Evolutionary conservation across 2,797 vertebrate species (phyloP).

Genomic region (Strix occidentalis): DNA sequence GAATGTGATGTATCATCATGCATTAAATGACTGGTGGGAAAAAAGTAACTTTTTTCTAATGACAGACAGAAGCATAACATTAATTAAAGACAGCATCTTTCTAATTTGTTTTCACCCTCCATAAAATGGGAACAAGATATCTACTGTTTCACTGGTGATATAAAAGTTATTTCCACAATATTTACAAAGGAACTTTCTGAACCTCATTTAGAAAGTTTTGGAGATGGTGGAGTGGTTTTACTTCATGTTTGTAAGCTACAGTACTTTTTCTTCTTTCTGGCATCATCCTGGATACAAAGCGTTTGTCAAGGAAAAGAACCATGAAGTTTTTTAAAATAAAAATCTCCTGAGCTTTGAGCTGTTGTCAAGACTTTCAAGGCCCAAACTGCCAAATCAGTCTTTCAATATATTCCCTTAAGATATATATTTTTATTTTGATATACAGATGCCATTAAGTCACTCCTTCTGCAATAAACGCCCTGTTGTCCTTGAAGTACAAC

Average conservation of each 20-base stretch:
- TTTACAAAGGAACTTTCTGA: background rate
- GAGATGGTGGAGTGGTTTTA: background rate
- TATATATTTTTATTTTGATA: background rate
- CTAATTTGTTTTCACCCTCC: background rate
- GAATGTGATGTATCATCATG: fast-evolving
- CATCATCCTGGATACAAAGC: background rate
- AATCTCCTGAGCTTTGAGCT: background rate
- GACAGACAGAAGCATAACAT: background rate
- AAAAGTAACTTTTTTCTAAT: background rate
- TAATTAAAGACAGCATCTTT: background rate
- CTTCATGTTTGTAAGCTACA: background rate
- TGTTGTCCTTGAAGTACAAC: background rate
- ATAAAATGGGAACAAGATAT: background rate
- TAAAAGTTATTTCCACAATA: background rate
- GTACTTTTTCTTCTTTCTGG: background rate
- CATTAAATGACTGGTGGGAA: fast-evolving
- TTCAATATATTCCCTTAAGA: background rate
- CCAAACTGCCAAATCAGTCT: background rate
- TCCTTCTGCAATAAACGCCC: background rate
- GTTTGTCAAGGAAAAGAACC: background rate
- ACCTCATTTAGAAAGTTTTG: background rate
- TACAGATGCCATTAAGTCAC: background rate
- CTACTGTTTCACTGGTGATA: background rate
- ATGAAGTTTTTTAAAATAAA: background rate
- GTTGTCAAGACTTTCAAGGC: background rate